Evolutionary conservation across 53 echinoderm and acorn worm species (phyloP), one percentile per base, ranked within the genome.

Genomic region (Arbacia lixula): DNA sequence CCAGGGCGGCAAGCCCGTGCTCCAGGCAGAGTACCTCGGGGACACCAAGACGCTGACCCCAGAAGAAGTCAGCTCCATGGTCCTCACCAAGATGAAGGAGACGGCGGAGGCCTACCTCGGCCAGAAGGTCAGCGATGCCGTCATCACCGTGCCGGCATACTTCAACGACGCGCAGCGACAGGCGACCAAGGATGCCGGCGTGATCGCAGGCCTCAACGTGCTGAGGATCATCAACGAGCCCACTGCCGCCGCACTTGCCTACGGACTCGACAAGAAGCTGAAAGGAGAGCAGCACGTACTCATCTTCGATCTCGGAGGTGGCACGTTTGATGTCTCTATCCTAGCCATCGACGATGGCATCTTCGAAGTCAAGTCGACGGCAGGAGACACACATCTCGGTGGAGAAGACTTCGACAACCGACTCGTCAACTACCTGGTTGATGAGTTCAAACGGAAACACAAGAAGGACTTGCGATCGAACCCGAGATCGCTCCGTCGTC

Each of bases 41-140:
- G 95, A 92, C 37, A 65, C 37, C 30, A 95, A 93, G 68, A 90
- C 88, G 6, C 91, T 95, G 51, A 68, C 90, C 34, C 95, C 95
- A 32, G 95, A 95, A 55, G 95, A 95, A 58, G 78, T 95, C 76
- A 95, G 95, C 86, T 95, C 95, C 21, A 95, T 95, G 95, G 95
- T 95, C 2, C 85, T 95, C 2, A 83, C 72, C 27, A 95, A 93
- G 35, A 93, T 93, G 92, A 95, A 91, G 66, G 92, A 95, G 77
- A 95, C 95, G 4, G 91, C 96, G 2, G 96, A 96, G 63, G 89
- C 89, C 1, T 96, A 96, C 65, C 87, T 96, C 50, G 96, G 96
- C 9, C 89, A 89, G 60, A 84, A 88, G 63, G 87, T 95, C 84
- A 89, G 53, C 29, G 88, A 95, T 87, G 95, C 90, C 37, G 91